A percentile compares a stretch with the other conserved stretches of the same genome.
Evolutionary conservation across 1,140 invertebrate species (phyloP).

Genomic region (Venustaconcha ellipsiformis): DNA sequence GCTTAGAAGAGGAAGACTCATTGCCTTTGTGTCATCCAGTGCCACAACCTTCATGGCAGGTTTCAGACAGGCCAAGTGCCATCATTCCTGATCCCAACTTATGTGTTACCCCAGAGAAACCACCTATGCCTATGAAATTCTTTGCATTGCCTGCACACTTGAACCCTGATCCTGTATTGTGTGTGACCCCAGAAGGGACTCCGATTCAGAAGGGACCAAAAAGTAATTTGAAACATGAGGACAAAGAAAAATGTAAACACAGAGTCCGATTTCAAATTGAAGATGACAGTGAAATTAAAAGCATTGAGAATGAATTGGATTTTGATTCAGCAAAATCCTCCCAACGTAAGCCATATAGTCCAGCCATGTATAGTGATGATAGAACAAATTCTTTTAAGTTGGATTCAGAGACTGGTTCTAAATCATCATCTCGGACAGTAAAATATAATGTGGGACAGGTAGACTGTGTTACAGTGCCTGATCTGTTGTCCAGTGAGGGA

Average conservation of each 20-base stretch:
- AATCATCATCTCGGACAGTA: constrained; percentile 17
- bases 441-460: constrained; percentile 27
- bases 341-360: constrained; percentile 36
- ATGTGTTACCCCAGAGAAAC: no score
- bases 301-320: constrained; percentile 3
- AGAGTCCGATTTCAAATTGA: constrained; percentile 48
- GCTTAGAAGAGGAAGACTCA: constrained; percentile 21
- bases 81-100: no score
- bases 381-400: constrained; percentile 14
- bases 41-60: constrained; percentile 8
- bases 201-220: not conserved
- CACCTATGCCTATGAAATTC: no score
- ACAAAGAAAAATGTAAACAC: constrained; percentile 25
- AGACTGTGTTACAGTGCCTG: constrained; percentile 8
- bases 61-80: no score
- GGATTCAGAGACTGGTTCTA: constrained; percentile 5
- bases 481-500: not conserved
- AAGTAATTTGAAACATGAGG: constrained; percentile 21
- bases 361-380: constrained; percentile 31
- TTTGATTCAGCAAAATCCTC: constrained; percentile 1
- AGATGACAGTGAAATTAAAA: constrained; percentile 14
- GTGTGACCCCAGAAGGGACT: constrained; percentile 31
- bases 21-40: constrained; percentile 20
- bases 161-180: constrained; percentile 24
- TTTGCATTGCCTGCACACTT: no score